Percentiles rank a stretch among this genome's conserved stretches.
Evolutionary conservation across 2,797 vertebrate genomes (phyloP).

Genomic region (Fringilla coelebs): DNA sequence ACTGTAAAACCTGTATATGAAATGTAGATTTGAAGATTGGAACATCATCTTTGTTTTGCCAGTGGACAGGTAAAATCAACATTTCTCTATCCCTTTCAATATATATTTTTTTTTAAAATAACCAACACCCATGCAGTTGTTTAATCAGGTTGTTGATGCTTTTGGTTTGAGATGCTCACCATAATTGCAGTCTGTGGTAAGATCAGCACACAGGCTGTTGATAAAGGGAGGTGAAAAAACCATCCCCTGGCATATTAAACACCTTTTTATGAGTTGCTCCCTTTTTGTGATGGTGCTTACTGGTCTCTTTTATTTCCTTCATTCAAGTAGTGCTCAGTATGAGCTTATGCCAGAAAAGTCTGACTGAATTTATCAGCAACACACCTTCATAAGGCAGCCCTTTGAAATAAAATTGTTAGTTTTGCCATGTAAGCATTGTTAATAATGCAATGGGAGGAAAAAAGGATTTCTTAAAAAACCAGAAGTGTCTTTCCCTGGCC

Average conservation of each 20-base stretch:
- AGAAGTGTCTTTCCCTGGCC: neutral
- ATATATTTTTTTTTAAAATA: neutral
- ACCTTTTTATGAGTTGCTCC: neutral
- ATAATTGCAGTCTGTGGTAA: neutral
- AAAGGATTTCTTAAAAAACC: neutral
- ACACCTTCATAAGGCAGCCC: neutral
- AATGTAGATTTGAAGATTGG: neutral
- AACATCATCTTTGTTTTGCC: neutral
- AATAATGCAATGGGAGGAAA: neutral
- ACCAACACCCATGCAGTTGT: neutral
- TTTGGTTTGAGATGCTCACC: neutral
- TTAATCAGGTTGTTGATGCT: neutral
- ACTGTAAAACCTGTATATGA: neutral
- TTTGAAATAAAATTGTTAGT: slow-evolving; percentile 46
- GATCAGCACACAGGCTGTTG: neutral
- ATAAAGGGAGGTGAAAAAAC: neutral
- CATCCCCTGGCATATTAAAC: neutral
- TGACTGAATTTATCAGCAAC: neutral
- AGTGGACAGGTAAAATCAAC: neutral
- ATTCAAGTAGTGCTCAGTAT: neutral
- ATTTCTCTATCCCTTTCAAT: neutral
- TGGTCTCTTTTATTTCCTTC: neutral
- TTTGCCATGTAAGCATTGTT: slow-evolving; percentile 41
- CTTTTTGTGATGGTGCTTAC: neutral
- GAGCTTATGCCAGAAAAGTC: neutral